These are phyloP conservation scores for Endomychus coccineus DNA, from an alignment of 2,888 invertebrate genomes.

Conservation along the genomic window DNA sequence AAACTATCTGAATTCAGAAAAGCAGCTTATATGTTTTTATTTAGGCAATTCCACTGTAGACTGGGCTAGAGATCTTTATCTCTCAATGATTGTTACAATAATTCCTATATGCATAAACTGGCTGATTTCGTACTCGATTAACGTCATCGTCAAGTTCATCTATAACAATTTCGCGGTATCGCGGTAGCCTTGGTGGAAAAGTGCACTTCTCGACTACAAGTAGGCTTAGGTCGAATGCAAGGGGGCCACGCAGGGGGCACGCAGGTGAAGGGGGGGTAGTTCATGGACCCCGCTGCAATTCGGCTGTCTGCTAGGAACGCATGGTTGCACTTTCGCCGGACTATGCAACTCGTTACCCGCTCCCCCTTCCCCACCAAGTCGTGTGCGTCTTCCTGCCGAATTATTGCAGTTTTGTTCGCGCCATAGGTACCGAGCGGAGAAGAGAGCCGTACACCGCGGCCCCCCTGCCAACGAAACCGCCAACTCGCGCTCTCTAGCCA, in stretches of 20 bases:
- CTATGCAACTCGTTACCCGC: slow-evolving; percentile 38
- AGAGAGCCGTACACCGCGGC: too few relatives aligned
- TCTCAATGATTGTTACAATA: too few relatives aligned
- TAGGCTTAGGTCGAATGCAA: slow-evolving; percentile 29
- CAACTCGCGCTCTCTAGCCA: too few relatives aligned
- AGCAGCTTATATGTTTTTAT: too few relatives aligned
- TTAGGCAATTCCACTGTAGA: too few relatives aligned
- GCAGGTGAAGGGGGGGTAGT: slow-evolving; percentile 23
- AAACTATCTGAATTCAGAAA: too few relatives aligned
- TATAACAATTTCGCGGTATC: not conserved
- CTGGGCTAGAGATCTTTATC: too few relatives aligned
- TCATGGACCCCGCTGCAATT: slow-evolving; percentile 43
- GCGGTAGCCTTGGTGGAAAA: slow-evolving; percentile 13
- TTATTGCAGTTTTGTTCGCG: too few relatives aligned
- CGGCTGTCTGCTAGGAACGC: slow-evolving; percentile 46
- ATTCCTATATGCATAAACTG: too few relatives aligned
- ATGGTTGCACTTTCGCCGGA: slow-evolving; percentile 45
- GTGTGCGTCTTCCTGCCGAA: slow-evolving; percentile 13
- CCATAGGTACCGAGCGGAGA: too few relatives aligned
- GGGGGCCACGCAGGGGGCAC: slow-evolving; percentile 15
- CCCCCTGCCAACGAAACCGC: too few relatives aligned
- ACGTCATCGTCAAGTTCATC: not conserved
- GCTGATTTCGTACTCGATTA: too few relatives aligned
- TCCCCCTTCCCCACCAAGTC: slow-evolving; percentile 17
- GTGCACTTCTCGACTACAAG: slow-evolving; percentile 20